phyloP scores from a whole-genome alignment of 2,113 vertebrate genomes.

The Pomatorhinus ruficollis region DNA sequence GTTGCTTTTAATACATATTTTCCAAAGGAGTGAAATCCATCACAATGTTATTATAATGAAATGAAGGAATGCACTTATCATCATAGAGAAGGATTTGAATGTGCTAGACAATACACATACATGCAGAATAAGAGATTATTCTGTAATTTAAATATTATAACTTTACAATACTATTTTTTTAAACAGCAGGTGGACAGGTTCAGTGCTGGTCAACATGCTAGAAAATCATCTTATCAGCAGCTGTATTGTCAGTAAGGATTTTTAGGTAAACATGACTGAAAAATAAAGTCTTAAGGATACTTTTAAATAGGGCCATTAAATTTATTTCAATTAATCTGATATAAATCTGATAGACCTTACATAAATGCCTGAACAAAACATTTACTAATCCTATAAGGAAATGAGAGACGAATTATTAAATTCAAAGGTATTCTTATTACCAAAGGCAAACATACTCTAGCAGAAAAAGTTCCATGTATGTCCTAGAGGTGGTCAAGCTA shows the following conservation, averaged over 20 bases:
- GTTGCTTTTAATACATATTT: neutral
- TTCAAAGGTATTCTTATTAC: neutral
- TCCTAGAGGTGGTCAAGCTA: neutral
- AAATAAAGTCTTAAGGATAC: neutral
- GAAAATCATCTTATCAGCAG: neutral
- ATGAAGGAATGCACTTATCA: neutral
- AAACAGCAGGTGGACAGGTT: neutral
- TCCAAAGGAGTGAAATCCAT: neutral
- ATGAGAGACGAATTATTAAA: neutral
- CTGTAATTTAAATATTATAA: neutral
- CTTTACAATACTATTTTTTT: neutral
- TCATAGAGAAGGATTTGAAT: neutral
- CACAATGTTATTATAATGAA: neutral
- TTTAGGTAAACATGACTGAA: neutral
- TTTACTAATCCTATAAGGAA: neutral
- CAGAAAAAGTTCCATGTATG: neutral
- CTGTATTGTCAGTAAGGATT: neutral
- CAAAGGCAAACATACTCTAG: neutral
- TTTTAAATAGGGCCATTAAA: neutral
- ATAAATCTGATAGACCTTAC: neutral
- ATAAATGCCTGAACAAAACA: neutral
- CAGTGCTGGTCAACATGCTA: neutral
- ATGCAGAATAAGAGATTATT: neutral
- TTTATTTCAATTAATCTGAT: neutral
- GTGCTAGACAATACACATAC: neutral